Conservation (phyloP, 1,140 invertebrate species). For the Adoxophyes honmai region DNA sequence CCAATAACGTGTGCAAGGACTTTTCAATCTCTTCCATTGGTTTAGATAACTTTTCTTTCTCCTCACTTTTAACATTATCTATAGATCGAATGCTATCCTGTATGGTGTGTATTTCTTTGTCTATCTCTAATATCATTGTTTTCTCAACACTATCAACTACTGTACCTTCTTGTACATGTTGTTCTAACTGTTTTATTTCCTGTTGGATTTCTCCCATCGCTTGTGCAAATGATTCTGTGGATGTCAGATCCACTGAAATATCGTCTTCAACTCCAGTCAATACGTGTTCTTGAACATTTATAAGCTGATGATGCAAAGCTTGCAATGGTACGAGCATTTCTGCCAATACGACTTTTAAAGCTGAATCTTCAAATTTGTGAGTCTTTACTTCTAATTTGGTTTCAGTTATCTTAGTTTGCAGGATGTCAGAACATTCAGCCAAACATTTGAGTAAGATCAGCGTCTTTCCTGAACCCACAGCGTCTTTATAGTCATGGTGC, state of each 20-base stretch:
- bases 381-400: constrained; percentile 17
- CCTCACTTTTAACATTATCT: constrained; percentile 25
- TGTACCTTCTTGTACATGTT: constrained; percentile 28
- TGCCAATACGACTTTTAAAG: constrained; percentile 30
- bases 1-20: constrained; percentile 22
- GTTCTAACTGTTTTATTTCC: constrained; percentile 27
- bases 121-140: constrained; percentile 37
- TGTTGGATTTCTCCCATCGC: constrained; percentile 39
- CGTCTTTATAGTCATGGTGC: constrained; percentile 44
- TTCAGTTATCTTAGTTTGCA: constrained; percentile 30
- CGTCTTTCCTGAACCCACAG: constrained; percentile 38
- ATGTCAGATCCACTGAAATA: constrained; percentile 40
- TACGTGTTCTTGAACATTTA: constrained; percentile 38
- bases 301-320: constrained; percentile 37
- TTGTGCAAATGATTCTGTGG: constrained; percentile 40
- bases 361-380: constrained; percentile 22
- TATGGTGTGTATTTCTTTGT: constrained; percentile 44
- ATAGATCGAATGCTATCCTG: constrained; percentile 34
- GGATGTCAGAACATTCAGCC: constrained; percentile 45
- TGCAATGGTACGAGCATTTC: constrained; percentile 43
- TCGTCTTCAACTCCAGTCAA: constrained; percentile 33
- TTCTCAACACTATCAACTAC: constrained; percentile 31
- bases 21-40: constrained; percentile 39
- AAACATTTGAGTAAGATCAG: constrained; percentile 56
- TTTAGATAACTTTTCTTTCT: constrained; percentile 29